Conservation (phyloP, 2,888 invertebrate genomes). For the Junonia oenone region DNA sequence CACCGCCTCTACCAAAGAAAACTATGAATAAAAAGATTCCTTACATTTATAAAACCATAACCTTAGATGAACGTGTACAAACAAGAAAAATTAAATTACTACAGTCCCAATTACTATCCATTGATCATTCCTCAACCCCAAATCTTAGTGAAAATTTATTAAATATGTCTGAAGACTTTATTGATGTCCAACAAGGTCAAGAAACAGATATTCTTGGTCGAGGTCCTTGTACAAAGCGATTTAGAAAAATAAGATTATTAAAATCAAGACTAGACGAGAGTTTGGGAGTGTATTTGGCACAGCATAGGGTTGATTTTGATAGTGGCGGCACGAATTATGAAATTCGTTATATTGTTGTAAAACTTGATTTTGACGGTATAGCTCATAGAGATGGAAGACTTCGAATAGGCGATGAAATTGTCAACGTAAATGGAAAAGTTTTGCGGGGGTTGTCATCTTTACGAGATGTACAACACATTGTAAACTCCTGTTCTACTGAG, state of each 20-base stretch:
- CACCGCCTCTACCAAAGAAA: constrained; percentile 72
- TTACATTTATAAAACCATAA: constrained; percentile 67
- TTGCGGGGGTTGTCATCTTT: constrained; percentile 85
- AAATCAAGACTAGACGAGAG: constrained; percentile 84
- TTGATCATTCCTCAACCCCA: constrained; percentile 53
- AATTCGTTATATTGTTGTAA: constrained; percentile 81
- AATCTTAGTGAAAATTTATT: constrained; percentile 47
- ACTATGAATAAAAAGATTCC: constrained; percentile 62
- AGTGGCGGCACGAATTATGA: constrained; percentile 76
- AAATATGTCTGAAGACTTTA: constrained; percentile 49
- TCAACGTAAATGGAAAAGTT: constrained; percentile 91
- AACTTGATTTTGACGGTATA: constrained; percentile 82
- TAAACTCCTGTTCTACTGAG: constrained; percentile 75
- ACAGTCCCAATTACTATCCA: constrained; percentile 62
- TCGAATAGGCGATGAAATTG: constrained; percentile 91
- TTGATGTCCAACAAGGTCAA: constrained; percentile 44
- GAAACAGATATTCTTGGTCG: constrained; percentile 71
- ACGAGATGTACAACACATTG: constrained; percentile 82
- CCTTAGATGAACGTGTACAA: constrained; percentile 71
- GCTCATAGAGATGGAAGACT: constrained; percentile 89
- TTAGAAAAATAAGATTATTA: constrained; percentile 82
- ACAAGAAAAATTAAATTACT: constrained; percentile 72
- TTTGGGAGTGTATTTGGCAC: constrained; percentile 85
- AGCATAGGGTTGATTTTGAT: constrained; percentile 80
- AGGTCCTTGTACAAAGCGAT: constrained; percentile 81